Base-by-base conservation (phyloP, 2,113 vertebrate genomes). In the Phalacrocorax pelagicus region DNA sequence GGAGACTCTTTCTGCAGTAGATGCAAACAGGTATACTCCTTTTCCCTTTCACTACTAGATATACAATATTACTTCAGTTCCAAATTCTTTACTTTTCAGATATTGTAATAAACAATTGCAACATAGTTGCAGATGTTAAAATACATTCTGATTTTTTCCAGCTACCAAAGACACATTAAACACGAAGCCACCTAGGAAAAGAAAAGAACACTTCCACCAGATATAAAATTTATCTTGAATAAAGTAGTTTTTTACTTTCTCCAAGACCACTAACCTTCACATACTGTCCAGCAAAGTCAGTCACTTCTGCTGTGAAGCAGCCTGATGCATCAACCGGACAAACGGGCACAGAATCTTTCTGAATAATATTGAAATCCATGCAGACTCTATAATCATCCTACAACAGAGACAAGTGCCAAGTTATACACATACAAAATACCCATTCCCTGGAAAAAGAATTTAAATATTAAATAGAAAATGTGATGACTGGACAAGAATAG, bases 301-400 rank as follows among this genome's bases (percentile, higher is more conserved):
- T 93, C 96, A 99, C 99, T 96, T 99, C 99, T 23, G 98, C 94
- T 70, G 99, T 99, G 98, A 99, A 99, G 97, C 99, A 98, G 90
- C 99, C 99, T 1, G 99, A 99, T 9, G 99, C 98, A 91, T 99
- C 99, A 75, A 99, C 99, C 29, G 99, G 99, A 94, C 99, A 99
- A 97, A 99, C 95, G 3, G 99, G 99, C 38, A 97, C 83, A n/a
- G 99, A 99, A 96, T 99, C 99, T 92, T 98, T 99, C 98, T 98
- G 99, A 98, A 99, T 99, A 91, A 99, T 98, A 54, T 97, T 98
- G 94, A 99, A 99, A 88, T 99, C 99, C 96, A 98, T 98, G 93
- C 99, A 99, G 81, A 99, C 98, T 55, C 99, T 98, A 96, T 98
- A 98, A 97, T 99, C 99, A 94, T 99, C 99, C 99, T 99, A 84